Percentiles rank a stretch among this genome's conserved stretches.
Conservation (phyloP, 2,888 invertebrate species). For the Epinotia ramella region DNA sequence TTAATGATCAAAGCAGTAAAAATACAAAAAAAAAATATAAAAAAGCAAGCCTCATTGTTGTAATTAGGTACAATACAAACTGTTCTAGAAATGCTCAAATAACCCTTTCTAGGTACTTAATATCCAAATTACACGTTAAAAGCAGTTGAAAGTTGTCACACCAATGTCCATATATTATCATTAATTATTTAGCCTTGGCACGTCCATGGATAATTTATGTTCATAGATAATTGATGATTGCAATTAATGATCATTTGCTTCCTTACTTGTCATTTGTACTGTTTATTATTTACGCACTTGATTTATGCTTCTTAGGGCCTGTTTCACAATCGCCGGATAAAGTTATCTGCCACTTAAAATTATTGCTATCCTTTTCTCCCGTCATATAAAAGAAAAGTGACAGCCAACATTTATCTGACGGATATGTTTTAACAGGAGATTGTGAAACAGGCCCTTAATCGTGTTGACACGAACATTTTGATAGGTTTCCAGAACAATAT, state of each 20-base stretch:
- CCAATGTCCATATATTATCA: slow-evolving; percentile 12
- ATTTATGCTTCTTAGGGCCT: neutral
- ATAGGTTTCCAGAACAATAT: neutral
- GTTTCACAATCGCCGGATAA: too few species aligned
- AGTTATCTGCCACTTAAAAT: too few species aligned
- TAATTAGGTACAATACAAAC: too few species aligned
- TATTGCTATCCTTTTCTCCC: too few species aligned
- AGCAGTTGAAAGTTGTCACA: neutral
- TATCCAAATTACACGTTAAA: slow-evolving; percentile 4
- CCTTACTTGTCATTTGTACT: slow-evolving; percentile 16
- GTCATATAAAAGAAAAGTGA: too few species aligned
- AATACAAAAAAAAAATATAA: too few species aligned
- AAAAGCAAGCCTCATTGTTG: neutral
- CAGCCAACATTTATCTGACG: too few species aligned
- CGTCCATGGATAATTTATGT: slow-evolving; percentile 22
- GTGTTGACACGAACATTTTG: neutral
- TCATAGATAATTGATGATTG: slow-evolving; percentile 21
- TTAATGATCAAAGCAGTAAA: too few species aligned
- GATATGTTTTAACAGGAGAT: too few species aligned
- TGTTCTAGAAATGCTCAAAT: too few species aligned
- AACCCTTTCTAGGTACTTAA: neutral
- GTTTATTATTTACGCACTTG: slow-evolving; percentile 5
- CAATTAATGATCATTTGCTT: slow-evolving; percentile 20
- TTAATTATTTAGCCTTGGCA: slow-evolving; percentile 17
- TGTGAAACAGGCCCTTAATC: too few species aligned